Conservation (phyloP, 1,140 invertebrate genomes). For the Dryas iulia region DNA sequence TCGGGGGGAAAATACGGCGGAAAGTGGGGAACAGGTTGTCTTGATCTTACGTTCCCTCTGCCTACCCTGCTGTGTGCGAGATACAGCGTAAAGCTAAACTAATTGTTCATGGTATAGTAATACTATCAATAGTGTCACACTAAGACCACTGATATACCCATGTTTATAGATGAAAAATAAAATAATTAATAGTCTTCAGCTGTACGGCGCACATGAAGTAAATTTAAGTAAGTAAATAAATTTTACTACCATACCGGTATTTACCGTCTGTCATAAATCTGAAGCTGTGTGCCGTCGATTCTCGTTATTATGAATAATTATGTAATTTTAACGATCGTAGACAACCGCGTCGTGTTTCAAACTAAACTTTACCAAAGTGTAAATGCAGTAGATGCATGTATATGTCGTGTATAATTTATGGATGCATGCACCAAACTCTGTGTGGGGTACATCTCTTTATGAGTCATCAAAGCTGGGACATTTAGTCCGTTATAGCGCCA, state of each 20-base stretch:
- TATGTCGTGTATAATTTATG: constrained; percentile 51
- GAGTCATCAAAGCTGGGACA: constrained; percentile 40
- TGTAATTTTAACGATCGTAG: constrained; percentile 57
- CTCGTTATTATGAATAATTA: constrained; percentile 69
- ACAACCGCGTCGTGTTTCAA: constrained; percentile 54
- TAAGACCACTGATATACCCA: no score
- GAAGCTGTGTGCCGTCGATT: constrained; percentile 57
- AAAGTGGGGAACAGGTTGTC: no score
- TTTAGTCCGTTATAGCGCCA: constrained; percentile 6
- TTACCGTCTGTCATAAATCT: constrained; percentile 56
- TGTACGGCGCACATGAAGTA: neutral
- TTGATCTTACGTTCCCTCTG: no score
- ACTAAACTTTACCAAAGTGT: constrained; percentile 54
- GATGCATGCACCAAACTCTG: constrained; percentile 38
- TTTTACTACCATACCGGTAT: constrained; percentile 32
- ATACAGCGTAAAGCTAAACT: no score
- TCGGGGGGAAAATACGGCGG: no score
- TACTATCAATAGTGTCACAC: no score
- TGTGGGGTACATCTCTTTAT: constrained; percentile 46
- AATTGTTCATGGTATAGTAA: no score
- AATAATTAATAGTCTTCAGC: neutral
- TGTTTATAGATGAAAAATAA: neutral
- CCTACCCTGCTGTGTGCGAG: no score
- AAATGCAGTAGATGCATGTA: constrained; percentile 32
- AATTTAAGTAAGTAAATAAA: constrained; percentile 8